phyloP scores from a whole-genome alignment of 2,113 vertebrate genomes.

The Hydrolagus affinis region DNA sequence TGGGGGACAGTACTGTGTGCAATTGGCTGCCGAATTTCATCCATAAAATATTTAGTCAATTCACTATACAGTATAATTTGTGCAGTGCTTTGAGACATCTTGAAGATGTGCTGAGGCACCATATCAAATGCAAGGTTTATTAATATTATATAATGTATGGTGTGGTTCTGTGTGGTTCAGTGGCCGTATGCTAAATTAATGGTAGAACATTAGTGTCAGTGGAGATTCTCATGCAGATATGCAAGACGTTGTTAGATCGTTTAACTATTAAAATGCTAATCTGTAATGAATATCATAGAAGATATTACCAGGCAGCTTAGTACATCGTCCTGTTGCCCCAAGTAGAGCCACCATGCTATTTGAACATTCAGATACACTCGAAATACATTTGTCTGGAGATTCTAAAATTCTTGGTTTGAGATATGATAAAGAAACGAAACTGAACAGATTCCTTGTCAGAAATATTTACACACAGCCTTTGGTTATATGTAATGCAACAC shows the following conservation, averaged over 20 bases:
- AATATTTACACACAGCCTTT: neutral
- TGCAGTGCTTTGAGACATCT: too few relatives aligned
- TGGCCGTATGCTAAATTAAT: neutral
- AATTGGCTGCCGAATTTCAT: too few relatives aligned
- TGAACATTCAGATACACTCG: neutral
- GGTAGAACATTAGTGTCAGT: neutral
- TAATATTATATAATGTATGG: too few relatives aligned
- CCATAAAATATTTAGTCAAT: neutral
- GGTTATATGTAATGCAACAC: neutral
- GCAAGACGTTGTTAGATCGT: neutral
- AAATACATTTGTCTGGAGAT: neutral
- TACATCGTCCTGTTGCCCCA: neutral
- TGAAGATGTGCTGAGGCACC: too few relatives aligned
- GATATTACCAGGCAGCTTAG: neutral
- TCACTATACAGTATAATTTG: too few relatives aligned
- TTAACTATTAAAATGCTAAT: neutral
- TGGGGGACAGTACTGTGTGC: too few relatives aligned
- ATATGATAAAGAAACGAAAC: neutral
- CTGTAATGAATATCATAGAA: neutral
- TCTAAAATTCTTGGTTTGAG: neutral
- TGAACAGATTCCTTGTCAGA: neutral
- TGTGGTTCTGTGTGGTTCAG: neutral
- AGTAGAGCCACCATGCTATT: neutral
- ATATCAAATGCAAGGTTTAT: too few relatives aligned
- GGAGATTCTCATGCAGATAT: neutral